Percentiles rank a stretch among this genome's conserved stretches.
Conservation (phyloP, 2,797 vertebrate genomes). For the Pantherophis vulpinus region DNA sequence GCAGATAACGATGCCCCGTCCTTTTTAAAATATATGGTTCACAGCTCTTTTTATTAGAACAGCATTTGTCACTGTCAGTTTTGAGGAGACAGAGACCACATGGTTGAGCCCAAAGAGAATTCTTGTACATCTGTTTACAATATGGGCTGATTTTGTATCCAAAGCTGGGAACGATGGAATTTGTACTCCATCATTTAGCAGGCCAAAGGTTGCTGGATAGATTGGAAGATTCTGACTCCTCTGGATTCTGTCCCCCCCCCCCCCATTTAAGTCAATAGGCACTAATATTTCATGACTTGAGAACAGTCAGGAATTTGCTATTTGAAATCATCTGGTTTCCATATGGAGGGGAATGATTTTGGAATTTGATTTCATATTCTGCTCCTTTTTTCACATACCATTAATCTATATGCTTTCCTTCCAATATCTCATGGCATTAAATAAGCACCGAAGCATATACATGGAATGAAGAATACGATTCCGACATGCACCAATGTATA, state of each 20-base stretch:
- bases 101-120: neutral
- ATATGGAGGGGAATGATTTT: neutral
- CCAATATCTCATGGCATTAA: neutral
- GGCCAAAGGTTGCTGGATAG: neutral
- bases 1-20: neutral
- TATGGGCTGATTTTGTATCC: neutral
- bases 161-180: neutral
- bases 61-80: neutral
- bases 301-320: neutral
- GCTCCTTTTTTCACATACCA: neutral
- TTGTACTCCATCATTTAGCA: neutral
- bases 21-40: neutral
- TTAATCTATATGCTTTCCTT: neutral
- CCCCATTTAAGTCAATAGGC: neutral
- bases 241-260: neutral
- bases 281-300: neutral
- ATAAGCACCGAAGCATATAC: neutral
- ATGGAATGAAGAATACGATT: neutral
- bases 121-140: neutral
- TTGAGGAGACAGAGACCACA: neutral
- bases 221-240: neutral
- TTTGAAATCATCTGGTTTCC: neutral
- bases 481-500: neutral
- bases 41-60: neutral
- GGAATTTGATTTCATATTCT: neutral